These are phyloP conservation scores for Macheiramphus alcinus DNA, from an alignment of 2,113 vertebrate genomes.

Conservation along the genomic window DNA sequence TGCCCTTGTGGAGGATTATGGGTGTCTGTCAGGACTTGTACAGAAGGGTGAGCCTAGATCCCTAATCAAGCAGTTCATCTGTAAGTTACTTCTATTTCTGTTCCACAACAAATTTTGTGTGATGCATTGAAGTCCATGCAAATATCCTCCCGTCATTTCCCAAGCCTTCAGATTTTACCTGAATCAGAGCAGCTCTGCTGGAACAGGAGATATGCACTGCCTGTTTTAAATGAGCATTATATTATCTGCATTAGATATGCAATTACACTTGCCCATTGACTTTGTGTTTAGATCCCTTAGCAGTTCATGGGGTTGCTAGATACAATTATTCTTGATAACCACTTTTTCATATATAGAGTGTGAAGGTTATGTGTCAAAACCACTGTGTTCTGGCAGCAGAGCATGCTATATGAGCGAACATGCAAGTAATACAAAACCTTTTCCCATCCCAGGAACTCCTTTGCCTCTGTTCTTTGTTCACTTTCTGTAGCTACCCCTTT, in stretches of 20 bases:
- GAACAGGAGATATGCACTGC: neutral
- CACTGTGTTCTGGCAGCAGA: neutral
- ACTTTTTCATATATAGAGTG: neutral
- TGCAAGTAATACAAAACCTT: neutral
- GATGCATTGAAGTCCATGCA: neutral
- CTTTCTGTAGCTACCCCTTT: neutral
- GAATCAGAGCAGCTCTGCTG: neutral
- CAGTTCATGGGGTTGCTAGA: neutral
- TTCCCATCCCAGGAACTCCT: neutral
- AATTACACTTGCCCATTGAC: neutral
- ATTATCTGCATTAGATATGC: neutral
- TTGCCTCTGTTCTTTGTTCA: neutral
- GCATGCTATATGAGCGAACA: neutral
- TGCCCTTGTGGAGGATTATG: neutral
- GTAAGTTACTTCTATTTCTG: neutral
- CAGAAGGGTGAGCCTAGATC: neutral
- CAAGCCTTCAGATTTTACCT: neutral
- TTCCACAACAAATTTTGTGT: neutral
- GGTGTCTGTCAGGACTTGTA: neutral
- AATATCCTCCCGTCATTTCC: neutral
- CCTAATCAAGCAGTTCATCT: neutral
- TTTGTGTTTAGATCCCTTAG: neutral
- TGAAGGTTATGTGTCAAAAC: neutral
- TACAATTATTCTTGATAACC: neutral
- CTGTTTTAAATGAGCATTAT: neutral